Conservation (phyloP, 2,113 vertebrate species). For the Chroicocephalus ridibundus region DNA sequence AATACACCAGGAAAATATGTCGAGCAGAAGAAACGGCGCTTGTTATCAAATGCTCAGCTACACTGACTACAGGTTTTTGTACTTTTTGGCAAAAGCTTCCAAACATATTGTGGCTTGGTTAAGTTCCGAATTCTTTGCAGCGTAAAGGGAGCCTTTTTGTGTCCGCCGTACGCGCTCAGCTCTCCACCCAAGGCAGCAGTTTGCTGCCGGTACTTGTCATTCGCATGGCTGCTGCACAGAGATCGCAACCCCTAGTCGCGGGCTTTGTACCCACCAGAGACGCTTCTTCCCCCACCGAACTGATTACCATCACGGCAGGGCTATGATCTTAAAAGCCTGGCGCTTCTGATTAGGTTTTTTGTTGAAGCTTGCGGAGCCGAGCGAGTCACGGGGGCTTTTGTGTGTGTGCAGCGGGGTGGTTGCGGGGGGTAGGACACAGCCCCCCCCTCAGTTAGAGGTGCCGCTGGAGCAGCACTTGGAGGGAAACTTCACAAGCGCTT, state of each 20-base stretch:
- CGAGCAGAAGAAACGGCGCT: slow-evolving; percentile 57
- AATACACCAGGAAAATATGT: slow-evolving; percentile 65
- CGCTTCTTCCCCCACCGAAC: neutral
- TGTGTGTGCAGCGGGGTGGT: neutral
- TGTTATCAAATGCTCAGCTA: slow-evolving; percentile 61
- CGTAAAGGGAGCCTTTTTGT: slow-evolving; percentile 52
- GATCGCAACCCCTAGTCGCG: neutral
- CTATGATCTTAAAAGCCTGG: slow-evolving; percentile 66
- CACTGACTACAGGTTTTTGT: slow-evolving; percentile 69
- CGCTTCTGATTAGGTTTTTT: neutral
- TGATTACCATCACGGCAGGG: slow-evolving; percentile 42
- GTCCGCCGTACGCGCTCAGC: neutral
- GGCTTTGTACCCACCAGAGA: slow-evolving; percentile 3
- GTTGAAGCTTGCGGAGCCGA: slow-evolving; percentile 22
- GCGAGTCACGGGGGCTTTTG: neutral
- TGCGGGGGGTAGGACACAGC: neutral
- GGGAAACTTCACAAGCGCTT: slow-evolving; percentile 29
- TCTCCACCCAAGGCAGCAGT: slow-evolving; percentile 44
- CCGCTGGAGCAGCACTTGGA: neutral
- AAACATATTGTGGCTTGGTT: slow-evolving; percentile 57
- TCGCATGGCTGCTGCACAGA: neutral
- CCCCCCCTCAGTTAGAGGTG: neutral
- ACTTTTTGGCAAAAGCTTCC: slow-evolving; percentile 60
- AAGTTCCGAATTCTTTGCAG: slow-evolving; percentile 16
- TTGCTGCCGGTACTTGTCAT: slow-evolving; percentile 20